Percentiles rank a stretch among this genome's conserved stretches.
Evolutionary conservation across 1,140 invertebrate genomes (phyloP).

Genomic region (Drosophila sturtevanti): DNA sequence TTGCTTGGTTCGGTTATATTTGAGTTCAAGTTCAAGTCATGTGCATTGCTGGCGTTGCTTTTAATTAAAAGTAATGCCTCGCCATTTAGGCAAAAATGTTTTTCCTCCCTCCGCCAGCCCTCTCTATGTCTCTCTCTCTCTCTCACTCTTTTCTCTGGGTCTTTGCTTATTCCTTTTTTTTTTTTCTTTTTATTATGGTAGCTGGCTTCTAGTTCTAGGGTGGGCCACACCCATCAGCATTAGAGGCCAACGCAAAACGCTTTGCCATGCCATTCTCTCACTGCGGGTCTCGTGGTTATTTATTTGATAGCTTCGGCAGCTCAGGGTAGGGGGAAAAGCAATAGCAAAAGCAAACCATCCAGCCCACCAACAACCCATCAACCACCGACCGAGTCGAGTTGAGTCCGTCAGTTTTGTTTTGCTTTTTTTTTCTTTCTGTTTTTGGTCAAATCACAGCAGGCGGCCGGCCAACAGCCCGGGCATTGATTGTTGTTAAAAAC

Average conservation of each 20-base stretch:
- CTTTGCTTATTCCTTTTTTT: conserved; percentile 16
- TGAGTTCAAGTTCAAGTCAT: conserved; percentile 79
- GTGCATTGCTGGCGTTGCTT: conserved; percentile 66
- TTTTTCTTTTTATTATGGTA: conserved; percentile 8
- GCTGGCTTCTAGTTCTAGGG: conserved; percentile 18
- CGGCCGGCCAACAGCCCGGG: conserved; percentile 47
- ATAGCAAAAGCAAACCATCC: neutral
- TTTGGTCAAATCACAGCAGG: conserved; percentile 79
- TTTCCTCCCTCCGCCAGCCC: conserved; percentile 6
- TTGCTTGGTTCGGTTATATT: conserved; percentile 35
- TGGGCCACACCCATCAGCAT: conserved; percentile 62
- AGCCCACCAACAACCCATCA: conserved; percentile 22
- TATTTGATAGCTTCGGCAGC: conserved; percentile 76
- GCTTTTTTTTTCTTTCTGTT: conserved; percentile 16
- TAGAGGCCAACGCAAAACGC: conserved; percentile 39
- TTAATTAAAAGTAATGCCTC: conserved; percentile 78
- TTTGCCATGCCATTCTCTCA: conserved; percentile 61
- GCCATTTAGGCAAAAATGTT: conserved; percentile 72
- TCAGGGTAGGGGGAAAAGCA: conserved; percentile 14
- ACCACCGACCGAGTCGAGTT: conserved; percentile 13
- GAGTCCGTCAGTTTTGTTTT: conserved; percentile 49
- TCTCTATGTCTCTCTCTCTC: conserved; percentile 6
- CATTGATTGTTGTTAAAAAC: conserved; percentile 74
- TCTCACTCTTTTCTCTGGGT: conserved; percentile 22
- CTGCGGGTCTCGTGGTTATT: conserved; percentile 74